phyloP scores from a whole-genome alignment of 2,113 vertebrate genomes.

The Sylvietta virens region DNA sequence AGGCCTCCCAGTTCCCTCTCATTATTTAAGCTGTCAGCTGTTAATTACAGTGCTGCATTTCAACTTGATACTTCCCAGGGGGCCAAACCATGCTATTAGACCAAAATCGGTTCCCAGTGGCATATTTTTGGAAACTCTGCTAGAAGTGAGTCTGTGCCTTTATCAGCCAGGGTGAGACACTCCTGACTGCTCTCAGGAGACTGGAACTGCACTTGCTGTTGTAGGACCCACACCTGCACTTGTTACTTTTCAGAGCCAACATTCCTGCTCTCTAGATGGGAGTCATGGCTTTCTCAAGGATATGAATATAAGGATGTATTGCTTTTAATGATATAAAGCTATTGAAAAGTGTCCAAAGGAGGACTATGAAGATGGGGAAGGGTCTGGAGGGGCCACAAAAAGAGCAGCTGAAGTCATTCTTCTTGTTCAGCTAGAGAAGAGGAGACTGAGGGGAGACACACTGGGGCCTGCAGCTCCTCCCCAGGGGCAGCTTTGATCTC shows the following conservation, averaged over 20 bases:
- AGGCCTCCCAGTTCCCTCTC: background rate
- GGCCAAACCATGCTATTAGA: background rate
- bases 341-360: background rate
- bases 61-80: background rate
- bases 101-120: background rate
- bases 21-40: background rate
- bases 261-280: rapidly evolving
- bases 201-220: background rate
- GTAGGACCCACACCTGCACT: background rate
- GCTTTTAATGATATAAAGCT: background rate
- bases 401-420: background rate
- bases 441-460: background rate
- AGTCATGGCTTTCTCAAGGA: background rate
- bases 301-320: background rate
- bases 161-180: background rate
- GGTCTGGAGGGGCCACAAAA: background rate
- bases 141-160: background rate
- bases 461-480: background rate
- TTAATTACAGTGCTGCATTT: constrained; percentile 19
- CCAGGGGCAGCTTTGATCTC: background rate
- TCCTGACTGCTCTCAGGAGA: background rate
- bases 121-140: background rate
- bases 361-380: background rate
- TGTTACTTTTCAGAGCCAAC: background rate
- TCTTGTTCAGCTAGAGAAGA: background rate